These are phyloP conservation scores for Ophion ventricosus DNA, from an alignment of 2,888 invertebrate genomes.

Conservation along the genomic window DNA sequence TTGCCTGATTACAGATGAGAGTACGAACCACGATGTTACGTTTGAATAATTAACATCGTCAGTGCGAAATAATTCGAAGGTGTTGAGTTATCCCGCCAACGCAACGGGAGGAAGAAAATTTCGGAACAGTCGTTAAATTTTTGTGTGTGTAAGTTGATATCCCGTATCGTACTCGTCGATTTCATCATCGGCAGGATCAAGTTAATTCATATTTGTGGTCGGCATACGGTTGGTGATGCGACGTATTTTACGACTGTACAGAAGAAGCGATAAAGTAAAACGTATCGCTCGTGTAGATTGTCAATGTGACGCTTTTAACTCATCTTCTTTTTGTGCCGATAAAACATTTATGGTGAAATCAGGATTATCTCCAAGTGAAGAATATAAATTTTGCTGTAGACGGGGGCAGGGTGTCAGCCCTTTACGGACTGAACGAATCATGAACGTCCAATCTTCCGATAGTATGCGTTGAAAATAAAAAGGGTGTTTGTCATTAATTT, in stretches of 20 bases:
- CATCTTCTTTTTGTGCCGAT: not conserved
- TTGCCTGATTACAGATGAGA: not conserved
- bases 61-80: slow-evolving; percentile 14
- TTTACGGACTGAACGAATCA: slow-evolving; percentile 3
- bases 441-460: not conserved
- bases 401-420: not conserved
- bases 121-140: slow-evolving; percentile 4
- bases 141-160: not conserved
- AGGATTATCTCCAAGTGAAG: slow-evolving; percentile 17
- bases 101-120: slow-evolving; percentile 36
- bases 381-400: slow-evolving; percentile 11
- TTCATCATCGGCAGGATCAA: slow-evolving; percentile 28
- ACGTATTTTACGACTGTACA: slow-evolving; percentile 32
- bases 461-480: not conserved
- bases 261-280: slow-evolving; percentile 24
- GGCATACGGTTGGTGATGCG: not conserved
- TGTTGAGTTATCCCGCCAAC: slow-evolving; percentile 3
- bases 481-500: not conserved
- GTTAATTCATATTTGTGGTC: slow-evolving; percentile 1
- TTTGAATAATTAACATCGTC: slow-evolving; percentile 8
- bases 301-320: slow-evolving; percentile 20
- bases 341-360: slow-evolving; percentile 34
- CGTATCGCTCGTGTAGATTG: slow-evolving; percentile 2
- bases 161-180: slow-evolving; percentile 12
- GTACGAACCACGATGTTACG: not conserved